These are phyloP conservation scores for Nilaparvata lugens DNA, from an alignment of 1,140 invertebrate species.

Conservation along the genomic window DNA sequence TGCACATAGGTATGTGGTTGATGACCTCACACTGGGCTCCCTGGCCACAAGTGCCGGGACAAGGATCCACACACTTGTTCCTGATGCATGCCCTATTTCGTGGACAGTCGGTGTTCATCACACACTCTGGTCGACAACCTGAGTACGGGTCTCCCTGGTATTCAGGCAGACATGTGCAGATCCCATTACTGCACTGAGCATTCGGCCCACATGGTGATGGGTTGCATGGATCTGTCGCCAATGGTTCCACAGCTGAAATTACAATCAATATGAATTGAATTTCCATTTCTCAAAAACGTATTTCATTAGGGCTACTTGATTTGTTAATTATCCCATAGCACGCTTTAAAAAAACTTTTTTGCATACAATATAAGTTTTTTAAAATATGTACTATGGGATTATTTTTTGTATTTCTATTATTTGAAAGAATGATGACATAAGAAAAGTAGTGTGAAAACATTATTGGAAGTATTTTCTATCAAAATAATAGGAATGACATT, in stretches of 20 bases:
- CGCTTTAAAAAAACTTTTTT: no score
- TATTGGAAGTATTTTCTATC: no score
- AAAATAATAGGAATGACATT: no score
- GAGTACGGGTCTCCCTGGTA: slow-evolving; percentile 53
- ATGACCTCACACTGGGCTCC: slow-evolving; percentile 57
- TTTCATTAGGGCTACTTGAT: no score
- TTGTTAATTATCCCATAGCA: no score
- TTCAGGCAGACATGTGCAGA: slow-evolving; percentile 49
- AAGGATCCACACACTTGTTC: slow-evolving; percentile 67
- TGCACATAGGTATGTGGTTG: slow-evolving; percentile 63
- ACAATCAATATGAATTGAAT: background rate
- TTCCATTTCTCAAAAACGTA: no score
- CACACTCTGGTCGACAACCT: slow-evolving; percentile 53
- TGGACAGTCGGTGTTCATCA: slow-evolving; percentile 52
- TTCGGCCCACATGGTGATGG: slow-evolving; percentile 60
- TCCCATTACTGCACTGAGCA: slow-evolving; percentile 51
- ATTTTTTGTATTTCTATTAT: no score
- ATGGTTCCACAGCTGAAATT: slow-evolving; percentile 5
- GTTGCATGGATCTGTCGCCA: slow-evolving; percentile 31
- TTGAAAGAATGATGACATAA: no score
- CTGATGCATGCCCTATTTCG: slow-evolving; percentile 56
- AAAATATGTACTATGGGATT: background rate
- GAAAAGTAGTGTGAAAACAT: no score
- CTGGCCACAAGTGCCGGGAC: slow-evolving; percentile 57
- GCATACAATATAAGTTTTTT: slow-evolving; percentile 2